Conservation (phyloP, 2,113 vertebrate genomes). For the Pyxicephalus adspersus region DNA sequence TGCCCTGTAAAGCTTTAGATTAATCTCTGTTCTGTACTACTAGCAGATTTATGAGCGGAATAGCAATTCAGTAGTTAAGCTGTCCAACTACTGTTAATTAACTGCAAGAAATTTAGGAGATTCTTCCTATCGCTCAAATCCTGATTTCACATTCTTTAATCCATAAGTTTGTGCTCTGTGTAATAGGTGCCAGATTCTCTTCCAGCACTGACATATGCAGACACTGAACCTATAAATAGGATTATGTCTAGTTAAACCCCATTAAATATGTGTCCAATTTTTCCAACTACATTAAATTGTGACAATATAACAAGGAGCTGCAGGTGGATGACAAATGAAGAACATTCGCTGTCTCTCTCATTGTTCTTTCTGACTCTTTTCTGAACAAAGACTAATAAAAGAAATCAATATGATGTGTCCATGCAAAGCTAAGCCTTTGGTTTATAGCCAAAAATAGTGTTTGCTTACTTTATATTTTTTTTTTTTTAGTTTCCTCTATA, state of each 20-base stretch:
- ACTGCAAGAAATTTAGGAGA: neutral
- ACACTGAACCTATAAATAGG: conserved; percentile 35
- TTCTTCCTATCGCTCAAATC: neutral
- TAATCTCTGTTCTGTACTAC: neutral
- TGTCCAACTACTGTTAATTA: conserved; percentile 1
- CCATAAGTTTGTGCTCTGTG: conserved; percentile 16
- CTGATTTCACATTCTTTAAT: conserved; percentile 21
- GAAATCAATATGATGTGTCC: neutral
- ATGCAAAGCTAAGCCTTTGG: neutral
- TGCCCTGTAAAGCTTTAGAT: neutral
- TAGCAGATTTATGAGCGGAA: neutral
- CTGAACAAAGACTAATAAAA: conserved; percentile 5
- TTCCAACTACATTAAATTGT: conserved; percentile 28
- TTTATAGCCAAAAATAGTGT: no score
- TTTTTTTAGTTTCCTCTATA: no score
- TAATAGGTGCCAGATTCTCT: conserved; percentile 13
- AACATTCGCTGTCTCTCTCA: conserved; percentile 6
- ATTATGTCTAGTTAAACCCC: conserved; percentile 40
- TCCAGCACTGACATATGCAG: conserved; percentile 34
- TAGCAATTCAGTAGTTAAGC: conserved; percentile 13
- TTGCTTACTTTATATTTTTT: no score
- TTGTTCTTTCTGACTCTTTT: neutral
- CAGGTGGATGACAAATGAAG: conserved; percentile 26
- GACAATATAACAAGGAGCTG: conserved; percentile 25
- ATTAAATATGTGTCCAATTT: conserved; percentile 33